Evolutionary conservation across 2,797 vertebrate genomes (phyloP).

Genomic region (Rousettus madagascariensis): DNA sequence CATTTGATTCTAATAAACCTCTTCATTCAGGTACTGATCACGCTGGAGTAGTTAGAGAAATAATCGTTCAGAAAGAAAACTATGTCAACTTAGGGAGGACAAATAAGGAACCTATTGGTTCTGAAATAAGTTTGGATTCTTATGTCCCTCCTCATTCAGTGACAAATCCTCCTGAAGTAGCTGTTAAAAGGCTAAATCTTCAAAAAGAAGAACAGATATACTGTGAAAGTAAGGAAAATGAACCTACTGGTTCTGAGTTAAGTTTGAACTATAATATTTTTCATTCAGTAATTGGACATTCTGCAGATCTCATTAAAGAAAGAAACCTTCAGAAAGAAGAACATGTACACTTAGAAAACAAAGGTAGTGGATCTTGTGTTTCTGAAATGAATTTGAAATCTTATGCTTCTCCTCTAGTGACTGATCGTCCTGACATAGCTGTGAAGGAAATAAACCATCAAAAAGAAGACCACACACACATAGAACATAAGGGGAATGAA

Average conservation of each 20-base stretch:
- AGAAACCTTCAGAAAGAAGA: constrained; percentile 16
- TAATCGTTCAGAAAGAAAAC: constrained; percentile 87
- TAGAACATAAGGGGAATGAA: constrained; percentile 79
- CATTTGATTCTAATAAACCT: constrained; percentile 89
- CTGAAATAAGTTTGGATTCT: constrained; percentile 88
- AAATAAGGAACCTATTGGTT: constrained; percentile 85
- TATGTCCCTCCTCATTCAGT: constrained; percentile 86
- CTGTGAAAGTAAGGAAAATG: constrained; percentile 42
- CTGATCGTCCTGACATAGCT: constrained; percentile 40
- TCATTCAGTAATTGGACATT: constrained; percentile 72
- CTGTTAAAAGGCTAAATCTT: constrained; percentile 43
- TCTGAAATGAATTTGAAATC: constrained; percentile 88
- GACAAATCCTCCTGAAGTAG: constrained; percentile 39
- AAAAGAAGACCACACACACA: constrained; percentile 78
- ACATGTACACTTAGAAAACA: constrained; percentile 83
- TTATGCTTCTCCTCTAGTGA: constrained; percentile 85
- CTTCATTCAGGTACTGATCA: constrained; percentile 80
- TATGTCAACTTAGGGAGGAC: constrained; percentile 88
- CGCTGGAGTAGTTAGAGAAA: constrained; percentile 74
- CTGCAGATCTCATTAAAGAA: constrained; percentile 30
- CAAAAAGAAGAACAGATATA: constrained; percentile 44
- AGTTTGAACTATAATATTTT: constrained; percentile 88
- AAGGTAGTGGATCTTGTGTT: constrained; percentile 61
- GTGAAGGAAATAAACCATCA: constrained; percentile 68
- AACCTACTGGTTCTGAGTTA: constrained; percentile 80